phyloP scores from a whole-genome alignment of 2,797 vertebrate species.

The Spinus olivaceus region DNA sequence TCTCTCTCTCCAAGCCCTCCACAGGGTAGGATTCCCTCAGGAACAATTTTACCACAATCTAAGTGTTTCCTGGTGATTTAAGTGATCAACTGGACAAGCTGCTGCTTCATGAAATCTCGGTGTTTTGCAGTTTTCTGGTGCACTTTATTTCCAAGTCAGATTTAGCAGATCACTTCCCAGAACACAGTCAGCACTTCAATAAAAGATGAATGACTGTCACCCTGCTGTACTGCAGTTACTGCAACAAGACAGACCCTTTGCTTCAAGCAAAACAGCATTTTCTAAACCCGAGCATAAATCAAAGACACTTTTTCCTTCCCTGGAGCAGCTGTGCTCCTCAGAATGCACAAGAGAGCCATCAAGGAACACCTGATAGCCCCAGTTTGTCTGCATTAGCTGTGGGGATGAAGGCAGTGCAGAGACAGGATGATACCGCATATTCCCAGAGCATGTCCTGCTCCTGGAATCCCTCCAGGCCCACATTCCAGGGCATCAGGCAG shows the following conservation, averaged over 20 bases:
- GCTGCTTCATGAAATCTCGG: neutral
- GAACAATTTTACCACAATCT: neutral
- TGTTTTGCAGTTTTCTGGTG: neutral
- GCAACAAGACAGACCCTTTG: neutral
- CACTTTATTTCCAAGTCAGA: neutral
- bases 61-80: neutral
- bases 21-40: neutral
- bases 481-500: slow-evolving; percentile 43
- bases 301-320: neutral
- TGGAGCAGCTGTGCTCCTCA: neutral
- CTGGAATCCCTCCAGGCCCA: slow-evolving; percentile 40
- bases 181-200: neutral
- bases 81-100: neutral
- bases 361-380: neutral
- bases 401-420: neutral
- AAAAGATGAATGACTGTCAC: neutral
- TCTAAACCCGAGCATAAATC: neutral
- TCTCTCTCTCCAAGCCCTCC: neutral
- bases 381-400: neutral
- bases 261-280: neutral
- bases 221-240: neutral
- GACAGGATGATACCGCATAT: neutral
- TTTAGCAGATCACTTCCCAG: neutral
- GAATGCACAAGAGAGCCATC: neutral
- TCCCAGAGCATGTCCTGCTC: neutral